phyloP scores from a whole-genome alignment of 2,113 vertebrate genomes.

The Struthio camelus region DNA sequence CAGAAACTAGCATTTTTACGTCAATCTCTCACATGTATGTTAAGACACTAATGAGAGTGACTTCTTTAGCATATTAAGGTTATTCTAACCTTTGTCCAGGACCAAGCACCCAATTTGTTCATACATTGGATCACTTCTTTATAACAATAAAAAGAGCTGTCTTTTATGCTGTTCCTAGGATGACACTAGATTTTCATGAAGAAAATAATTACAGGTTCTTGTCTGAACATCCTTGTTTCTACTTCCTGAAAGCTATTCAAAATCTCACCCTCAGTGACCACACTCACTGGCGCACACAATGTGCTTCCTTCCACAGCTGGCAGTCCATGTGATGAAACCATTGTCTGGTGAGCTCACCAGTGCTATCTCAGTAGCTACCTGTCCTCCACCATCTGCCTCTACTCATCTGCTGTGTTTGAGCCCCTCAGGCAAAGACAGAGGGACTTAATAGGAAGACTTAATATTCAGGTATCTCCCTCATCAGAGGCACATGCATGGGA shows the following conservation, averaged over 20 bases:
- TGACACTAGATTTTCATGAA: neutral
- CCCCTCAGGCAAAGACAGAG: neutral
- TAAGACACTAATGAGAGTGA: neutral
- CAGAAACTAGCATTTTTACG: neutral
- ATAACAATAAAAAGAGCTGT: neutral
- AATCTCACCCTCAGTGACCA: neutral
- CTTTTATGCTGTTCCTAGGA: neutral
- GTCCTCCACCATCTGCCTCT: conserved; percentile 10
- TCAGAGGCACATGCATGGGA: neutral
- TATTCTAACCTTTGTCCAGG: neutral
- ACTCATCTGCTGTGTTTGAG: conserved; percentile 1
- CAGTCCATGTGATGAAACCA: neutral
- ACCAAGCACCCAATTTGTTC: neutral
- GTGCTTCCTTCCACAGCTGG: conserved; percentile 24
- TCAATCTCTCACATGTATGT: neutral
- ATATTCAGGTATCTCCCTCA: neutral
- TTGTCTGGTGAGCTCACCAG: neutral
- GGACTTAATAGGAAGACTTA: neutral
- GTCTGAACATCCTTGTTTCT: neutral
- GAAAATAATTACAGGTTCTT: neutral
- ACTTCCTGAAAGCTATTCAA: conserved; percentile 42
- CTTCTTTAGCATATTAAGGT: neutral
- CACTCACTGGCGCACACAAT: conserved; percentile 4
- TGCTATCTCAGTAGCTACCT: conserved; percentile 3
- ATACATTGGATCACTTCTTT: neutral